Conservation (phyloP, 2,113 vertebrate species). For the Callipepla californica region DNA sequence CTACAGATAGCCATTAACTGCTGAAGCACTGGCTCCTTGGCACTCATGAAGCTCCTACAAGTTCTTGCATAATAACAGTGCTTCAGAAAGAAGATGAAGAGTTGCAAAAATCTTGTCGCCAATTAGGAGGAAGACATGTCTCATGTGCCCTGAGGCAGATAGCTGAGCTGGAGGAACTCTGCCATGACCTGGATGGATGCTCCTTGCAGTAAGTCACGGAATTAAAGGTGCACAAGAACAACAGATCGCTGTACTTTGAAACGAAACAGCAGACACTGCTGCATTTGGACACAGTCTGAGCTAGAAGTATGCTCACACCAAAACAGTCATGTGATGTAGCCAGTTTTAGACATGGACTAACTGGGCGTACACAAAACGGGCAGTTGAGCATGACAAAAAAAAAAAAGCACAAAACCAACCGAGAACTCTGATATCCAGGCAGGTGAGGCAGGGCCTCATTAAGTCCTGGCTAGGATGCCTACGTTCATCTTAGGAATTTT, state of each 20-base stretch:
- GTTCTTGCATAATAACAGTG: not conserved
- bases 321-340: accelerated
- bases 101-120: not conserved
- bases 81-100: not conserved
- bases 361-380: not conserved
- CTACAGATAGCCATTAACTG: not conserved
- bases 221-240: not conserved
- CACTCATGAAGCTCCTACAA: not conserved
- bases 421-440: not conserved
- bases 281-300: not conserved
- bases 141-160: not conserved
- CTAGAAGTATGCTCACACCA: not conserved
- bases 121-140: accelerated
- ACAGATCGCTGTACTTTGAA: not conserved
- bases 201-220: accelerated
- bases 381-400: not conserved
- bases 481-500: not conserved
- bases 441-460: not conserved
- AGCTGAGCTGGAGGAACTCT: not conserved
- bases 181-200: not conserved
- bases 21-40: not conserved
- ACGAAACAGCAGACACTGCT: too few species aligned
- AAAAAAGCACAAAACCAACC: accelerated
- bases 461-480: accelerated
- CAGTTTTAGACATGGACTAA: accelerated